Conservation (phyloP, 2,113 vertebrate genomes). For the Lonchura striata region DNA sequence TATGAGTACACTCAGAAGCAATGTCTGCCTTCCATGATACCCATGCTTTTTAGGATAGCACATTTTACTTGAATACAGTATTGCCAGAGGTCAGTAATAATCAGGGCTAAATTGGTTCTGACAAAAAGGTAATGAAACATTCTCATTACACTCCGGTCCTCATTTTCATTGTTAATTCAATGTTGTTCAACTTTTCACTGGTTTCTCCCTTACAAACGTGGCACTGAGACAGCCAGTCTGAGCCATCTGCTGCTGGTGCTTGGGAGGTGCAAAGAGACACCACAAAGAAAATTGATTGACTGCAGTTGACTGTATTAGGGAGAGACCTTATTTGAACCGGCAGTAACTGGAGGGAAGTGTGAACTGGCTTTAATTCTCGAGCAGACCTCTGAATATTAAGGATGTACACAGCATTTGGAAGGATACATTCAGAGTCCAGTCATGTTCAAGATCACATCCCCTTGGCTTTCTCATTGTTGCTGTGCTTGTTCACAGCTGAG, state of each 20-base stretch:
- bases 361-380: conserved; percentile 38
- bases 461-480: not conserved
- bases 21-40: not conserved
- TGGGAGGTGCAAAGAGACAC: conserved; percentile 18
- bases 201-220: not conserved
- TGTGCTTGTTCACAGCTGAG: not conserved
- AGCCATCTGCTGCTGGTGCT: conserved; percentile 34
- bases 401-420: not conserved
- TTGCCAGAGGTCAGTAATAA: conserved; percentile 25
- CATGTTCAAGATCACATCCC: not conserved
- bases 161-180: conserved; percentile 52
- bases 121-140: conserved; percentile 21
- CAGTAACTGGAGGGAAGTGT: conserved; percentile 19
- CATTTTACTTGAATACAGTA: not conserved
- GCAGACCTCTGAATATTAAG: conserved; percentile 40
- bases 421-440: not conserved
- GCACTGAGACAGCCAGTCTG: not conserved
- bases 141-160: conserved; percentile 44
- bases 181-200: conserved; percentile 37
- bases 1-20: not conserved
- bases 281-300: conserved; percentile 20
- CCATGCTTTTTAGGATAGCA: not conserved
- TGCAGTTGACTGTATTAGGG: conserved; percentile 7
- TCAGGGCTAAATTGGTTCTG: conserved; percentile 45
- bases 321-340: conserved; percentile 43